Evolutionary conservation across 2,113 vertebrate genomes (phyloP).

Genomic region (Vicugna pacos): DNA sequence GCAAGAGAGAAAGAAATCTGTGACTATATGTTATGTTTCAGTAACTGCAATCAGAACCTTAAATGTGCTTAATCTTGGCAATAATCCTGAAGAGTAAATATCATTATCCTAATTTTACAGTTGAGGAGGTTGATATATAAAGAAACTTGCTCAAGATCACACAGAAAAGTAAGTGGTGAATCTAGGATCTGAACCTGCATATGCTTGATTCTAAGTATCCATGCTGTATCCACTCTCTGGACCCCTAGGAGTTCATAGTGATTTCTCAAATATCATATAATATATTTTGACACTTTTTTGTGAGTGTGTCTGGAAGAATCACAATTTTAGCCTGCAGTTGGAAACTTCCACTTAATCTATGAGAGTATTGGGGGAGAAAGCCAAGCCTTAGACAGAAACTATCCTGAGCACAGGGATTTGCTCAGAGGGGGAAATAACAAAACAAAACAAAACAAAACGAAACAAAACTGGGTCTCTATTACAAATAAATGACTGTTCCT

Average conservation of each 20-base stretch:
- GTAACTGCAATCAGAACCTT: neutral
- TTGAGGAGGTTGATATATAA: neutral
- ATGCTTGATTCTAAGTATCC: neutral
- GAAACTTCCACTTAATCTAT: conserved; percentile 37
- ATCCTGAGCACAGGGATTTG: neutral
- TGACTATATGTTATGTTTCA: neutral
- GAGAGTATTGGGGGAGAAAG: neutral
- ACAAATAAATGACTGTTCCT: conserved; percentile 52
- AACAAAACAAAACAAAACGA: no score
- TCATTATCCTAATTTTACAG: neutral
- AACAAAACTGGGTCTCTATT: neutral
- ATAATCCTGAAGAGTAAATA: conserved; percentile 25
- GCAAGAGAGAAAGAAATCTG: neutral
- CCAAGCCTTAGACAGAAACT: neutral
- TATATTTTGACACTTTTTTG: neutral
- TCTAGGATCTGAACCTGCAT: neutral
- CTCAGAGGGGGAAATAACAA: neutral
- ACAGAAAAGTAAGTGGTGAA: neutral
- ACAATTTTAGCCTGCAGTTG: neutral
- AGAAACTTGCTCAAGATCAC: neutral
- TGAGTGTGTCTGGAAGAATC: conserved; percentile 33
- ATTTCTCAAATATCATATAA: conserved; percentile 36
- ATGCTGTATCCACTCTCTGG: neutral
- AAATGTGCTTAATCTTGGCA: neutral
- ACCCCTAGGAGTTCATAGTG: neutral